phyloP scores from a whole-genome alignment of 2,888 invertebrate species.

The Cataglyphis livida region DNA sequence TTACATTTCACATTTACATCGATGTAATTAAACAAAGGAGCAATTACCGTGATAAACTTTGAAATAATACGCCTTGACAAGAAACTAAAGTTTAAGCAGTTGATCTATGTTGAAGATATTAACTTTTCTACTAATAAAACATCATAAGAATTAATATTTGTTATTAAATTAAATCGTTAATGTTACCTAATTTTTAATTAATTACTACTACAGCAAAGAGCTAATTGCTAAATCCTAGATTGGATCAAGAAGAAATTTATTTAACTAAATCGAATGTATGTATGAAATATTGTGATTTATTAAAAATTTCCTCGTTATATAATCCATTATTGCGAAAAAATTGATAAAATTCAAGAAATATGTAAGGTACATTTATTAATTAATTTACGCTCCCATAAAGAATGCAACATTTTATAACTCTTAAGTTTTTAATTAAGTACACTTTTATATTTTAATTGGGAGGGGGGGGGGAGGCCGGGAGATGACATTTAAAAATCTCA shows the following conservation, averaged over 20 bases:
- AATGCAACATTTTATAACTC: neutral
- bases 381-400: neutral
- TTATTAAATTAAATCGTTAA: constrained; percentile 6
- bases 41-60: constrained; percentile 51
- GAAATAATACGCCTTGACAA: constrained; percentile 44
- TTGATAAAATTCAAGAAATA: neutral
- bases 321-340: neutral
- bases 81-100: constrained; percentile 29
- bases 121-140: neutral
- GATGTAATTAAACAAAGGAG: constrained; percentile 53
- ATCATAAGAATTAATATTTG: neutral
- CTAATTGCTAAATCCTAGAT: neutral
- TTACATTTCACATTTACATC: no score
- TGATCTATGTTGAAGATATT: constrained; percentile 25
- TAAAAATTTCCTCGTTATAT: neutral
- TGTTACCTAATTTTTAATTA: constrained; percentile 6
- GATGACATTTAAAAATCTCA: neutral
- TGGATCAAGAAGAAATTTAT: neutral
- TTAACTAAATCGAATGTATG: neutral
- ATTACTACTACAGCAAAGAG: neutral
- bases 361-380: neutral
- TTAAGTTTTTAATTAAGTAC: neutral
- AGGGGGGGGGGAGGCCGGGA: no score
- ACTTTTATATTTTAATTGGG: neutral
- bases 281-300: neutral